These are phyloP conservation scores for Galago senegalensis DNA, from an alignment of 2,797 vertebrate species.

Conservation along the genomic window DNA sequence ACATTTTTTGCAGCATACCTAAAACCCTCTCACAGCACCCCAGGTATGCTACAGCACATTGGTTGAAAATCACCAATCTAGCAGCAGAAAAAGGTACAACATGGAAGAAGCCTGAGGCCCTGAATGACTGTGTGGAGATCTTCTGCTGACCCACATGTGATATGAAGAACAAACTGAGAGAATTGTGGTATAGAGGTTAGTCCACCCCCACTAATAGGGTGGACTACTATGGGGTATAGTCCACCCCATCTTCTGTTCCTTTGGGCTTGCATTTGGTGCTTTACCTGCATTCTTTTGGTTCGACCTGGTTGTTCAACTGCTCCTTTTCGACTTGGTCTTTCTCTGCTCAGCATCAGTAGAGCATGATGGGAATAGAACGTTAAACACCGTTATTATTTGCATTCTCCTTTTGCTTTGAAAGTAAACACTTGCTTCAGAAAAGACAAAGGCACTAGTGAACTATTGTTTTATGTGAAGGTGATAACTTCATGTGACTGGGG, in stretches of 20 bases:
- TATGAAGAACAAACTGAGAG: neutral
- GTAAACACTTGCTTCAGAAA: neutral
- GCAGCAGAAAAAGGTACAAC: no score
- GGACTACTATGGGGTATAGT: no score
- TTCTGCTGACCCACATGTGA: fast-evolving
- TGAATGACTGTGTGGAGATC: neutral
- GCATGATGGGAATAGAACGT: no score
- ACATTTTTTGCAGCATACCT: no score
- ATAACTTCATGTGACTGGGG: neutral
- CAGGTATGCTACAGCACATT: no score
- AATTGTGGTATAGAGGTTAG: neutral
- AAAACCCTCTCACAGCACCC: no score
- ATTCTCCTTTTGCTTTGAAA: neutral
- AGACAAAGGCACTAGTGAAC: no score
- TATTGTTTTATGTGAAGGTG: neutral
- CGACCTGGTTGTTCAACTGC: neutral
- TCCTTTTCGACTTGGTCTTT: neutral
- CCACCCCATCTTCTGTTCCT: neutral
- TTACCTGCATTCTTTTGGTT: neutral
- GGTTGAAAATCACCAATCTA: no score
- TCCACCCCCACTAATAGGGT: neutral
- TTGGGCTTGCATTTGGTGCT: neutral
- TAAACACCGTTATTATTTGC: neutral
- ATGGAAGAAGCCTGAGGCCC: neutral
- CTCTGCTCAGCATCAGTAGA: neutral